Base-by-base conservation (phyloP, 2,888 invertebrate species). In the Perizoma affinitatum region DNA sequence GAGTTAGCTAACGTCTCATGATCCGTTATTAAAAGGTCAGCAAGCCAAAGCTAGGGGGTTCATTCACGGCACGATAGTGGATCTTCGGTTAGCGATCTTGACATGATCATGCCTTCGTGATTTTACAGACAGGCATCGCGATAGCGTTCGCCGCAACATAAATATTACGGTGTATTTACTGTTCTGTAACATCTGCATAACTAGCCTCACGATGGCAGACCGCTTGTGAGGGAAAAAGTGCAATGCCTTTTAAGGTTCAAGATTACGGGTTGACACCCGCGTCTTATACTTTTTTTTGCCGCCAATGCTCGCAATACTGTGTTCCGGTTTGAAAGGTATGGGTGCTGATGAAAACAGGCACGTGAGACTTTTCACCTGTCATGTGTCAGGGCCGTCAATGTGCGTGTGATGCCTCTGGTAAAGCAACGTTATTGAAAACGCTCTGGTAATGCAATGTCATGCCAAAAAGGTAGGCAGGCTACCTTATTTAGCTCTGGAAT, bases 91-190 rank as follows among this genome's bases (percentile, higher is more conserved):
- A 52, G 11, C 41, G 66, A 88, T 89, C 89, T 84, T 81, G 85
- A 83, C 84, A 76, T 79, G 82, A 83, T 79, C 79, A 74, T 74
- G 75, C 78, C 78, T 80, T 85, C 88, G 84, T 86, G 88, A 80
- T 75, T 76, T 78, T 79, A 82, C 73, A 69, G 72, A 76, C 74
- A 66, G 67, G 53, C 68, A 69, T 62, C 76, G 70, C 71, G 78
- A 76, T 78, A 72, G 64, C 70, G 67, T 71, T 69, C 71, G 69
- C 73, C 68, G 64, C 58, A 68, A 69, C 69, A 72, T 65, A 67
- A 72, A 69, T 67, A 67, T 69, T 71, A 68, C 71, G 62, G 71
- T 70, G 50, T 55, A 54, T 68, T 70, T 69, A 66, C 61, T 68
- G 62, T 68, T 67, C 61, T 62, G 62, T 66, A 64, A 66, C 54